Conservation (phyloP, 2,113 vertebrate species). For the Scophthalmus maximus region DNA sequence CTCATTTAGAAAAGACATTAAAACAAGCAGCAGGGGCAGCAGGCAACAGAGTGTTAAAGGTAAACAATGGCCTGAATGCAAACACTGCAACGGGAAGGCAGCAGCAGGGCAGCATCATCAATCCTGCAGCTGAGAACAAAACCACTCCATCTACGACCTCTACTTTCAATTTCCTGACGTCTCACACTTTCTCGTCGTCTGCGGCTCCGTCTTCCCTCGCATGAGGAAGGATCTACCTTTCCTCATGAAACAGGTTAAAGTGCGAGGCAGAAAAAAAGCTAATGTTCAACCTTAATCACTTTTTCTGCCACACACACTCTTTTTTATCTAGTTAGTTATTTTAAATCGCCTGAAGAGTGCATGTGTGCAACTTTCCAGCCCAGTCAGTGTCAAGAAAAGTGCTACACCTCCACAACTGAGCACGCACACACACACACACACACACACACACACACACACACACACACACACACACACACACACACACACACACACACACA, state of each 20-base stretch:
- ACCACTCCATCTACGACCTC: neutral
- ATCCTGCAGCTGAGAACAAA: neutral
- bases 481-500: neutral
- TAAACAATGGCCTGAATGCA: neutral
- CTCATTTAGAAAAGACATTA: neutral
- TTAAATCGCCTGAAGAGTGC: neutral
- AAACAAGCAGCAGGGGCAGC: neutral
- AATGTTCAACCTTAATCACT: constrained; percentile 30
- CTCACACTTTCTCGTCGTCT: no score
- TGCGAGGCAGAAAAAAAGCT: neutral
- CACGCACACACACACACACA: constrained; percentile 1
- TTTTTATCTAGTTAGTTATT: neutral
- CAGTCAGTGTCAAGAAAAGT: constrained; percentile 5
- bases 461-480: constrained; percentile 4
- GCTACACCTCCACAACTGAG: neutral
- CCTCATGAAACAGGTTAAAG: neutral
- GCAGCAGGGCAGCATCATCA: neutral
- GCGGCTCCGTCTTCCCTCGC: neutral
- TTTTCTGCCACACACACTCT: neutral
- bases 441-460: no score
- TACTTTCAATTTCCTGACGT: neutral
- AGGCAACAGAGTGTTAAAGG: constrained; percentile 1
- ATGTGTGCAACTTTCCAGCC: constrained; percentile 11
- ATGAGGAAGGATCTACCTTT: neutral
- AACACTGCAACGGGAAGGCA: neutral